Percentiles rank a stretch among this genome's conserved stretches.
Evolutionary conservation across 2,113 vertebrate species (phyloP).

Genomic region (Casuarius casuarius): DNA sequence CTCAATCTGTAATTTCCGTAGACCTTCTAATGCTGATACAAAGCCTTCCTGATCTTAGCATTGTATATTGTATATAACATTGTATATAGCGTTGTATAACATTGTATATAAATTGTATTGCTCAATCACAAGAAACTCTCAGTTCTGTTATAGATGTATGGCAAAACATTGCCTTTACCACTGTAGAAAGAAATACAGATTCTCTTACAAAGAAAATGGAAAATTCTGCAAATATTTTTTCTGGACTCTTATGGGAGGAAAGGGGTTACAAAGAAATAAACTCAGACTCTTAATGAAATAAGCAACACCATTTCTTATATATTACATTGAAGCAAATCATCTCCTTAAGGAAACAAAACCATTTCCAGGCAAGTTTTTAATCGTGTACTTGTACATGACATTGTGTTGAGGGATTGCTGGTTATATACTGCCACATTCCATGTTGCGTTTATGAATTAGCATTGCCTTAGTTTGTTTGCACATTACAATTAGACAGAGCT

Average conservation of each 20-base stretch:
- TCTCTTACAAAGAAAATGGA: slow-evolving; percentile 16
- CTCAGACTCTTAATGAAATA: background rate
- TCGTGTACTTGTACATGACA: background rate
- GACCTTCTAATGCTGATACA: background rate
- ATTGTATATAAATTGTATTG: background rate
- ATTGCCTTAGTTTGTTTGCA: slow-evolving; percentile 46
- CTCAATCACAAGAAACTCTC: slow-evolving; percentile 9
- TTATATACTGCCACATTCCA: slow-evolving; percentile 10
- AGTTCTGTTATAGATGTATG: background rate
- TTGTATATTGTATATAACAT: background rate
- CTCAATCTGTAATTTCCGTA: background rate
- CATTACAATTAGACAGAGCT: slow-evolving; percentile 53
- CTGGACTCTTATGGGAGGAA: background rate
- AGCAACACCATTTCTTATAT: background rate
- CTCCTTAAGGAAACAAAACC: background rate
- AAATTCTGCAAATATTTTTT: background rate
- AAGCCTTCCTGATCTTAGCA: background rate
- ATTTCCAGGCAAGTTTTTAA: slow-evolving; percentile 34
- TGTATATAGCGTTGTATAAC: too few species aligned
- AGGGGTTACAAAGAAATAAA: background rate
- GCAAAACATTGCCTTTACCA: background rate
- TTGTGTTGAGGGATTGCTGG: background rate
- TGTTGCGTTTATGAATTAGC: slow-evolving; percentile 29
- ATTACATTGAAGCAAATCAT: background rate
- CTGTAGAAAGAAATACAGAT: background rate